phyloP scores from a whole-genome alignment of 2,888 invertebrate species.

The Trachelus troglodyta region DNA sequence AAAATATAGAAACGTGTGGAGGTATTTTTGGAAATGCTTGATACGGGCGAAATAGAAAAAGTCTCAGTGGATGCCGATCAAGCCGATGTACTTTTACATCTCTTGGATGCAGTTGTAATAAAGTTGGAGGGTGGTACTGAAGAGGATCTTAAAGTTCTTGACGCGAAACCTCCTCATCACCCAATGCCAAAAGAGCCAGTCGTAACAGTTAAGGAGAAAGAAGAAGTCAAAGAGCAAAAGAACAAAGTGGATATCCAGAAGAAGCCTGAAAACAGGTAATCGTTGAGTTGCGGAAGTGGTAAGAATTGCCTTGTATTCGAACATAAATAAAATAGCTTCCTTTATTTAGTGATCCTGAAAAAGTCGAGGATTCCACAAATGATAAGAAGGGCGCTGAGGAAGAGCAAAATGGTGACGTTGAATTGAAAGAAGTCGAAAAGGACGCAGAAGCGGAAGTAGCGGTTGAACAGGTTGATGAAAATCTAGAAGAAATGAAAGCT shows the following conservation, averaged over 20 bases:
- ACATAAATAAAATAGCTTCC: background rate
- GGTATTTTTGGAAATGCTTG: conserved; percentile 88
- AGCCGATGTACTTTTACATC: conserved; percentile 82
- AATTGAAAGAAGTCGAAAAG: conserved; percentile 52
- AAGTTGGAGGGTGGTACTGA: conserved; percentile 94
- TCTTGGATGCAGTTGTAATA: conserved; percentile 96
- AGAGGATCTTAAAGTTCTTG: conserved; percentile 88
- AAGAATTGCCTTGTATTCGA: background rate
- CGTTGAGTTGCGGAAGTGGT: conserved; percentile 17
- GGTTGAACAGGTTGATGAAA: conserved; percentile 67
- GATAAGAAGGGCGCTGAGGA: conserved; percentile 47
- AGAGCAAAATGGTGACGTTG: conserved; percentile 48
- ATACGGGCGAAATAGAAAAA: conserved; percentile 78
- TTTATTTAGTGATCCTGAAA: conserved; percentile 9
- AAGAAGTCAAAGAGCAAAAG: conserved; percentile 39
- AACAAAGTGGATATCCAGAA: conserved; percentile 14
- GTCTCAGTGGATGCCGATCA: conserved; percentile 89
- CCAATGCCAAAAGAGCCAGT: conserved; percentile 40
- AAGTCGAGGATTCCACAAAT: conserved; percentile 43
- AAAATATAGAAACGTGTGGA: conserved; percentile 81
- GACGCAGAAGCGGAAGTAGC: conserved; percentile 62
- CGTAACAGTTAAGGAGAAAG: conserved; percentile 44
- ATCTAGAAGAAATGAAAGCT: conserved; percentile 28
- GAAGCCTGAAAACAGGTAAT: conserved; percentile 7
- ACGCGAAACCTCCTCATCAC: conserved; percentile 66